phyloP scores from a whole-genome alignment of 2,113 vertebrate species.

The Phoenicopterus ruber region DNA sequence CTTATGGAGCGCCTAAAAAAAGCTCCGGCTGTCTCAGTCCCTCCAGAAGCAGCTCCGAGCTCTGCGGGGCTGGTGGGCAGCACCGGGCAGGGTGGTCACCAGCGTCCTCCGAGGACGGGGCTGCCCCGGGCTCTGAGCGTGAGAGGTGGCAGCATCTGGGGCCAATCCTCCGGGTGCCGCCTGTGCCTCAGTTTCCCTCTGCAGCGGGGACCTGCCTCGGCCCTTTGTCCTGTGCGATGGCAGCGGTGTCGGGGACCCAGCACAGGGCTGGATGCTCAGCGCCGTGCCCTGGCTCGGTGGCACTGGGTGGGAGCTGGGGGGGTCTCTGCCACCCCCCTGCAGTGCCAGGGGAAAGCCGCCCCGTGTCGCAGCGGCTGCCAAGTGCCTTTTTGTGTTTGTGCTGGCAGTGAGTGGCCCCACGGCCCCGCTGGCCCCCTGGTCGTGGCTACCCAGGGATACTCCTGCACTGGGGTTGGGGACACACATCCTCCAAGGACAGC shows the following conservation, averaged over 20 bases:
- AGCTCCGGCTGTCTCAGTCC: neutral
- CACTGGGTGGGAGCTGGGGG: neutral
- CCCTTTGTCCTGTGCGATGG: neutral
- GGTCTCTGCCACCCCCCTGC: neutral
- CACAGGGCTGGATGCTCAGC: neutral
- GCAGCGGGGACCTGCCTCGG: fast-evolving
- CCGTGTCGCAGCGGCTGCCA: fast-evolving
- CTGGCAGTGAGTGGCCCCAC: neutral
- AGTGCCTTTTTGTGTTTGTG: neutral
- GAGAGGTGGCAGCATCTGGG: neutral
- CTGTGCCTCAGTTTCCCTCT: constrained; percentile 3
- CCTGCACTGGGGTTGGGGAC: fast-evolving
- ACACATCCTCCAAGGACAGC: neutral
- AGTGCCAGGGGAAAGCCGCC: neutral
- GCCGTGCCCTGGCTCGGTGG: neutral
- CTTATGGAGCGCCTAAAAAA: constrained; percentile 54
- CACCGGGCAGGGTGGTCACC: neutral
- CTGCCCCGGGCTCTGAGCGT: fast-evolving
- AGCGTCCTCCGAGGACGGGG: fast-evolving
- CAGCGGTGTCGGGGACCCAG: neutral
- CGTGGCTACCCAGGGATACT: neutral
- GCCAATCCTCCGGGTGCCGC: fast-evolving
- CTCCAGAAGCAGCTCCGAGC: neutral
- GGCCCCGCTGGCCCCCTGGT: fast-evolving
- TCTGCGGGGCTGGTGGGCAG: neutral